A percentile compares a stretch with the other conserved stretches of the same genome.
These are phyloP conservation scores for Halcyon chelicuti DNA, from an alignment of 2,797 vertebrate species.

Conservation along the genomic window DNA sequence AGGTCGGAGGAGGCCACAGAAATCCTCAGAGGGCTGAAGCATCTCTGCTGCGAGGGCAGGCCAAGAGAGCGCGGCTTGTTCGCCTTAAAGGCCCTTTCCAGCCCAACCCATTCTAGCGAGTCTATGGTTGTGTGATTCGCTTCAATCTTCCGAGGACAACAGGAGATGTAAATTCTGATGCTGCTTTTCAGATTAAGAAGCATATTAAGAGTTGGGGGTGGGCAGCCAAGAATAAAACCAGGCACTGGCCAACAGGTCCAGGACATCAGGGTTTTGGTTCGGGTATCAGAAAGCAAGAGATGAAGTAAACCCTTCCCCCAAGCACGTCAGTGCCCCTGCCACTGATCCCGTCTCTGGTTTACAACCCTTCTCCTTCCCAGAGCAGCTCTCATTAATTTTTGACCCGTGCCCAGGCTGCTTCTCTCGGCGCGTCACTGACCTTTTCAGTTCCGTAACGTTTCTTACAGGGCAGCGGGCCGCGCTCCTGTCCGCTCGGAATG, in stretches of 20 bases:
- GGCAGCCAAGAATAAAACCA: neutral
- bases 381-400: neutral
- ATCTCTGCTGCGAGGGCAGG: neutral
- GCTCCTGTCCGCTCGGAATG: too few species aligned
- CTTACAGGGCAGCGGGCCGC: neutral
- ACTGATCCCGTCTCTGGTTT: neutral
- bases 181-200: too few species aligned
- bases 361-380: neutral
- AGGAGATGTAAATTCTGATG: too few species aligned
- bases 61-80: neutral
- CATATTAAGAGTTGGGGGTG: too few species aligned
- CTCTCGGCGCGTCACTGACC: neutral
- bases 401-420: too few species aligned
- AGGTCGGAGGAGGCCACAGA: neutral
- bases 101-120: too few species aligned
- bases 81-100: too few species aligned
- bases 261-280: neutral
- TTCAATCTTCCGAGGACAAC: too few species aligned
- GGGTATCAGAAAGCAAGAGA: neutral
- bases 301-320: neutral
- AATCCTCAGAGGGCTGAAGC: neutral
- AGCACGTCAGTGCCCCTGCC: too few species aligned
- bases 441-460: neutral
- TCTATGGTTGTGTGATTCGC: too few species aligned
- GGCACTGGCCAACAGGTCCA: neutral